Conservation (phyloP, 2,797 vertebrate species). For the Muscicapa comitata region DNA sequence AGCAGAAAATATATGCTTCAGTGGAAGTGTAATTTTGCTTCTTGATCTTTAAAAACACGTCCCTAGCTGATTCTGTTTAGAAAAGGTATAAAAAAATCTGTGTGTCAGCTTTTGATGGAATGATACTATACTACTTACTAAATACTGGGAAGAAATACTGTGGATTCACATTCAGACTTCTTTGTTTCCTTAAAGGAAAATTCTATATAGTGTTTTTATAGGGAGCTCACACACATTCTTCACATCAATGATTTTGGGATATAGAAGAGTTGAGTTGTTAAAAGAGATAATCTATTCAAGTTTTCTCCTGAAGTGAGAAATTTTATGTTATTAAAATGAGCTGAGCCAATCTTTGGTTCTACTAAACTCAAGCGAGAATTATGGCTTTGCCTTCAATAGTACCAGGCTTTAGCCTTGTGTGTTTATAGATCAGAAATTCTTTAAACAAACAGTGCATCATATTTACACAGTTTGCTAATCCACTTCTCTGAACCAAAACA, state of each 20-base stretch:
- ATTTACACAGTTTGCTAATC: background rate
- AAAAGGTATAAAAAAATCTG: background rate
- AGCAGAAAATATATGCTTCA: background rate
- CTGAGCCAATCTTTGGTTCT: background rate
- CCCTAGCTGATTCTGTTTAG: background rate
- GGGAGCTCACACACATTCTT: background rate
- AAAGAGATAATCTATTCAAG: background rate
- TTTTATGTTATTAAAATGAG: background rate
- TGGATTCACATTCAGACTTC: background rate
- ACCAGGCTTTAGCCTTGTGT: background rate
- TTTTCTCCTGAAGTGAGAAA: background rate
- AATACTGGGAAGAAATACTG: background rate
- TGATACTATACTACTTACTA: background rate
- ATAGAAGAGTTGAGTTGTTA: background rate
- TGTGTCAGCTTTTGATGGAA: background rate
- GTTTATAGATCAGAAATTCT: constrained; percentile 5
- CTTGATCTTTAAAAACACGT: background rate
- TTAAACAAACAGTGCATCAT: constrained; percentile 6
- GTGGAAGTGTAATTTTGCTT: background rate
- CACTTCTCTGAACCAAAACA: background rate
- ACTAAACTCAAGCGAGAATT: background rate
- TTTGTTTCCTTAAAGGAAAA: background rate
- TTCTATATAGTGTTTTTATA: background rate
- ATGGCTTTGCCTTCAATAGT: background rate
- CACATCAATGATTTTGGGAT: background rate